Evolutionary conservation across 2,888 invertebrate genomes (phyloP).

Genomic region (Serrognathus titanus): DNA sequence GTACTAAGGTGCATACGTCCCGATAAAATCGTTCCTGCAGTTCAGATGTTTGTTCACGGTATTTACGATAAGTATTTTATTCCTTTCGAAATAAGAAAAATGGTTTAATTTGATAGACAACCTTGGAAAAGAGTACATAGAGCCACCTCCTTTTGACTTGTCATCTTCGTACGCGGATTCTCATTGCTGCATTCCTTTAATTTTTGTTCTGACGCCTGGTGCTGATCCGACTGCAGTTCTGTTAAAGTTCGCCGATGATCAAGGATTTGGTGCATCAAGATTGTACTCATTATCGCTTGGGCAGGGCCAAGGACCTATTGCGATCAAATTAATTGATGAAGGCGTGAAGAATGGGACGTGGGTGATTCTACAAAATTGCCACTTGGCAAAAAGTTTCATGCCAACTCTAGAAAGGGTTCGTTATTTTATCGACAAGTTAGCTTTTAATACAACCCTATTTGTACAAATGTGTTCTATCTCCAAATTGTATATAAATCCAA

Average conservation of each 20-base stretch:
- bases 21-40: slow-evolving; percentile 82
- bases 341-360: slow-evolving; percentile 83
- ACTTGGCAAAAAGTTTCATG: slow-evolving; percentile 95
- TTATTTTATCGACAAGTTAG: background rate
- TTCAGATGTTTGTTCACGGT: slow-evolving; percentile 68
- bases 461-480: no score
- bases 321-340: slow-evolving; percentile 79
- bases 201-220: slow-evolving; percentile 89
- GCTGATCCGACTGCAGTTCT: slow-evolving; percentile 89
- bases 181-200: slow-evolving; percentile 80
- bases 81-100: background rate
- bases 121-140: slow-evolving; percentile 76
- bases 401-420: slow-evolving; percentile 78
- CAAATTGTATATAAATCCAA: no score
- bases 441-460: no score
- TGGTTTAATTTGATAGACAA: slow-evolving; percentile 50
- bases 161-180: slow-evolving; percentile 81
- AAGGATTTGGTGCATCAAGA: slow-evolving; percentile 74
- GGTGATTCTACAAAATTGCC: slow-evolving; percentile 95
- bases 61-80: background rate
- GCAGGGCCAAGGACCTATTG: slow-evolving; percentile 91
- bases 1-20: slow-evolving; percentile 78
- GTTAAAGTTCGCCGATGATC: slow-evolving; percentile 89
- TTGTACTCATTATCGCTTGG: slow-evolving; percentile 82
- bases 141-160: slow-evolving; percentile 88